These are phyloP conservation scores for Thalassophryne amazonica DNA, from an alignment of 2,797 vertebrate genomes.

Conservation along the genomic window DNA sequence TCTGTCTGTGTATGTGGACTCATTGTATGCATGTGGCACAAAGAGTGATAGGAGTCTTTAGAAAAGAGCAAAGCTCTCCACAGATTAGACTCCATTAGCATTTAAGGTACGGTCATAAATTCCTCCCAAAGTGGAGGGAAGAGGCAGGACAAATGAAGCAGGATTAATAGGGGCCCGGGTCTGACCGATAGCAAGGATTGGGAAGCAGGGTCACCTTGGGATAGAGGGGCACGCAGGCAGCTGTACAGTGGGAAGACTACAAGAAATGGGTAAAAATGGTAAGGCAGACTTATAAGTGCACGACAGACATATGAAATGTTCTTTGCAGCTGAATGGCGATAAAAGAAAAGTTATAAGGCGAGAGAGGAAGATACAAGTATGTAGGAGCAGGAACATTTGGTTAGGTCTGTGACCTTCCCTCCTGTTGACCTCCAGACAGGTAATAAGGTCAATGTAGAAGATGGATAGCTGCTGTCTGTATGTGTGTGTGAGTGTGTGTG, in stretches of 20 bases:
- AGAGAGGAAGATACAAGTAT: constrained; percentile 40
- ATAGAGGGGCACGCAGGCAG: constrained; percentile 52
- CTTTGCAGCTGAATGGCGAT: constrained; percentile 52
- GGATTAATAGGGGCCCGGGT: constrained; percentile 76
- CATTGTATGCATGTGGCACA: constrained; percentile 67
- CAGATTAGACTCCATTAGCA: constrained; percentile 81
- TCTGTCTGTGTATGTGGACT: constrained; percentile 52
- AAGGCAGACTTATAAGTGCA: constrained; percentile 53
- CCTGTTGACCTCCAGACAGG: constrained; percentile 34
- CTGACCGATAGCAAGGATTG: constrained; percentile 77
- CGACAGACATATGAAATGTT: constrained; percentile 62
- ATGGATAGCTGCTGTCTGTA: constrained; percentile 36
- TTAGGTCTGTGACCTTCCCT: constrained; percentile 52
- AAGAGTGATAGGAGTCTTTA: constrained; percentile 80
- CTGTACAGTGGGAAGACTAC: constrained; percentile 33
- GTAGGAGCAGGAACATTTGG: constrained; percentile 42
- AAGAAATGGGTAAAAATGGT: constrained; percentile 42
- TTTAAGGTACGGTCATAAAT: constrained; percentile 84
- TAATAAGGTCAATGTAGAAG: constrained; percentile 54
- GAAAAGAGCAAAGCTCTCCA: constrained; percentile 71
- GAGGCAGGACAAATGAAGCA: constrained; percentile 77
- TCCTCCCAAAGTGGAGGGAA: constrained; percentile 75
- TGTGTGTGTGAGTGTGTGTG: constrained; percentile 5
- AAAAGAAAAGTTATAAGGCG: constrained; percentile 66
- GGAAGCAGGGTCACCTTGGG: constrained; percentile 78